Conservation (phyloP, 1,140 invertebrate genomes). For the Schlechtendalia chinensis region DNA sequence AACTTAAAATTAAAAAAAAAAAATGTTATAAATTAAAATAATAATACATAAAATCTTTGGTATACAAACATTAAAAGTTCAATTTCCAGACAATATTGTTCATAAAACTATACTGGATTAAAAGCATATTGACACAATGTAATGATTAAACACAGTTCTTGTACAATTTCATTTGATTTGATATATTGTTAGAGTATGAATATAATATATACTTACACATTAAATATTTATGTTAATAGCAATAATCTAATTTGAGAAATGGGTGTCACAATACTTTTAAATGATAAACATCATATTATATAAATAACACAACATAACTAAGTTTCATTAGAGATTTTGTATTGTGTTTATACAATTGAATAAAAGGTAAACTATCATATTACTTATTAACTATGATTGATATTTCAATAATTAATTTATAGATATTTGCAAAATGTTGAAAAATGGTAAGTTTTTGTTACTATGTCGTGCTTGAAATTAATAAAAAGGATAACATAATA, state of each 20-base stretch:
- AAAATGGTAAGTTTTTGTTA: not conserved
- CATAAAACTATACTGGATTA: not conserved
- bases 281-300: not conserved
- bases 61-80: slow-evolving; percentile 13
- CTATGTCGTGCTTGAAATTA: too few species aligned
- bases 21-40: slow-evolving; percentile 15
- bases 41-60: slow-evolving; percentile 47
- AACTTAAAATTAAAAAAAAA: slow-evolving; percentile 8
- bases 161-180: not conserved
- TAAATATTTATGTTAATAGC: not conserved
- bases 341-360: not conserved
- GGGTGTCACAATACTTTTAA: not conserved
- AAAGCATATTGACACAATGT: not conserved
- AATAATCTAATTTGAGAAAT: not conserved
- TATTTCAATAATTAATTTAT: not conserved
- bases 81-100: not conserved
- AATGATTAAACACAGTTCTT: not conserved
- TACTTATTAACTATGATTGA: not conserved
- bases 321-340: not conserved
- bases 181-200: not conserved
- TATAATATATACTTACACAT: not conserved
- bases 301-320: not conserved
- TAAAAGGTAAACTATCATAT: not conserved
- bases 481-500: too few species aligned
- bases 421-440: not conserved